These are phyloP conservation scores for Lophotis ruficrista DNA, from an alignment of 2,113 vertebrate genomes.

Conservation along the genomic window DNA sequence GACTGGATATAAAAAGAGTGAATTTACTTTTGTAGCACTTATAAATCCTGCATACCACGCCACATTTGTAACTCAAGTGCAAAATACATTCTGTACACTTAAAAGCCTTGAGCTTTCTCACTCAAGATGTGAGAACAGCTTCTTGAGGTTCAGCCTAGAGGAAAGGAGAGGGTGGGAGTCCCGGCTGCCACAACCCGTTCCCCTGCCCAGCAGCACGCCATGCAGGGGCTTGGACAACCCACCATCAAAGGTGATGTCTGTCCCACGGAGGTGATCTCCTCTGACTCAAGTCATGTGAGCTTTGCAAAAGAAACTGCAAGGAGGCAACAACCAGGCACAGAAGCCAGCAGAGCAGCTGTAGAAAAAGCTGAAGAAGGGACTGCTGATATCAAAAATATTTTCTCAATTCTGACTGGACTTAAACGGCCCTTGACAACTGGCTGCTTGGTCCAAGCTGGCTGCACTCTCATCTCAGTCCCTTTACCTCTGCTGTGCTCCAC, in stretches of 20 bases:
- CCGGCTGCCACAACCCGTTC: accelerated
- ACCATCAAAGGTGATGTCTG: neutral
- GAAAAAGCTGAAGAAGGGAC: neutral
- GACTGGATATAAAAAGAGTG: neutral
- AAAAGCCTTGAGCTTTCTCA: neutral
- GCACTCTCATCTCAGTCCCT: neutral
- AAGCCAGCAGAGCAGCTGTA: neutral
- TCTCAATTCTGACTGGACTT: neutral
- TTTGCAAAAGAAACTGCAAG: neutral
- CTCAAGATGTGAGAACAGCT: neutral
- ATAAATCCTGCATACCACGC: accelerated
- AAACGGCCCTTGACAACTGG: neutral
- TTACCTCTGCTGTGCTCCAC: neutral
- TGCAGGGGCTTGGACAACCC: neutral
- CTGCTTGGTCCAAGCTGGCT: neutral
- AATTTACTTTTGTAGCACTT: neutral
- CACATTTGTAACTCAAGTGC: neutral
- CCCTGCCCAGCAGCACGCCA: accelerated
- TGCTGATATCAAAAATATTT: neutral
- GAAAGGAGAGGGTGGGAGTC: neutral
- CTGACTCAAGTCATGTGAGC: neutral
- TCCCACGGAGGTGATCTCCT: neutral
- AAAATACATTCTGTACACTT: neutral
- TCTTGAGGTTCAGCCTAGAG: neutral
- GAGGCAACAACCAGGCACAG: neutral